Base-by-base conservation (phyloP, 2,888 invertebrate genomes). In the Eurois occulta region DNA sequence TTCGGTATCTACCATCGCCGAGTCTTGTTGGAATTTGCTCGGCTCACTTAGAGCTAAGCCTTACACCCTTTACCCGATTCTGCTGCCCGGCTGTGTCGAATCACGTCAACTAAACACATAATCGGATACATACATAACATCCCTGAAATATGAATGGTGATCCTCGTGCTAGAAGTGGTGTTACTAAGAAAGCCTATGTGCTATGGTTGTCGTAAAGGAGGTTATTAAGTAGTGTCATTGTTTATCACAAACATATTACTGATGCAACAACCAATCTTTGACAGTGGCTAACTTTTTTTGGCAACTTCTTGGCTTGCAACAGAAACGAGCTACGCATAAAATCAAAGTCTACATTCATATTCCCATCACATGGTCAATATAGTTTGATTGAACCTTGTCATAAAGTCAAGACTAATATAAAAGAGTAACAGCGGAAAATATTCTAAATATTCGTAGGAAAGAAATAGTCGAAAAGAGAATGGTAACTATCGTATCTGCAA, bases 401-500 rank as follows among this genome's bases (percentile, higher is more conserved):
- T 41, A 65, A 8, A 41, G n/a, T 13, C 52, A 76, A 65, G 21
- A 84, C 71, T 84, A 84, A 81, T 80, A 81, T 38, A 68, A 77
- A 77, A 83, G 72, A 80, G 75, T 75, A 67, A 77, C 55, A 69
- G 28, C 38, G 32, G 24, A 79, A 78, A 77, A 69, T 81, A 78
- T 77, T 77, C 80, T 75, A 86, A 84, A 86, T 78, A 83, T 84
- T 78, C 76, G 35, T 64, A 70, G 43, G 21, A 77, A 86, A 82
- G 43, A 80, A 81, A 77, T 78, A 68, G 76, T 80, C 76, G 71
- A 85, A 83, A 71, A 70, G 75, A 81, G 71, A 79, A 85, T 82
- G 78, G 78, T 76, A 76, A 83, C 86, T 80, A 80, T 81, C 75
- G 80, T 85, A 82, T 82, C 73, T 79, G 88, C 87, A 89, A 90